Conservation (phyloP, 2,888 invertebrate genomes). For the Polydrusus pterygomalis region DNA sequence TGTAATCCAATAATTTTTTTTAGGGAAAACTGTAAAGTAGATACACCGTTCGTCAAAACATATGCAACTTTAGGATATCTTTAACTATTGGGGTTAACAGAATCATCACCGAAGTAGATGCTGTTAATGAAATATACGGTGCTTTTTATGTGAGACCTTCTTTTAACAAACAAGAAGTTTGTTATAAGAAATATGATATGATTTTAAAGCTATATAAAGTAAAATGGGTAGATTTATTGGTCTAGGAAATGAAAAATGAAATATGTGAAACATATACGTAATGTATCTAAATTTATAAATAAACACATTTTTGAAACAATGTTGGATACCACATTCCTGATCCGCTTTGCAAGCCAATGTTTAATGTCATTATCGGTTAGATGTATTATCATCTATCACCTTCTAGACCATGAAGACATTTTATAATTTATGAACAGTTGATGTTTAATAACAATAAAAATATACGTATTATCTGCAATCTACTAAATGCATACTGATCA, state of each 20-base stretch:
- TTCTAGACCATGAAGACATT: too few relatives aligned
- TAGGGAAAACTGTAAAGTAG: conserved; percentile 90
- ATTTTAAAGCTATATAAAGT: neutral
- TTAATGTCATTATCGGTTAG: too few relatives aligned
- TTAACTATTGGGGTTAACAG: conserved; percentile 74
- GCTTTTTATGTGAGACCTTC: neutral
- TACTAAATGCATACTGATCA: too few relatives aligned
- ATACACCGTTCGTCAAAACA: conserved; percentile 94
- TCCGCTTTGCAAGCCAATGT: neutral
- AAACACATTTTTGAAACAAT: neutral
- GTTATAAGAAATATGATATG: neutral
- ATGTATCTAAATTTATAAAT: too few relatives aligned
- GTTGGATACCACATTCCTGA: neutral
- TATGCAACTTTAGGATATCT: conserved; percentile 95
- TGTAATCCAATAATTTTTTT: conserved; percentile 64
- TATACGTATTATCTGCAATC: too few relatives aligned
- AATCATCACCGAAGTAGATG: conserved; percentile 1
- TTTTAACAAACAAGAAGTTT: neutral
- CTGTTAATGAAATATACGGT: neutral
- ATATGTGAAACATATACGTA: neutral
- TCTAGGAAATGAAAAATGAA: conserved; percentile 4
- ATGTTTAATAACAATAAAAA: too few relatives aligned
- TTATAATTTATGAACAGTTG: too few relatives aligned
- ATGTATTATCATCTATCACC: too few relatives aligned
- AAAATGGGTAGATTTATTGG: neutral